Evolutionary conservation across 2,888 invertebrate species (phyloP), one percentile per base, ranked within the genome.

Genomic region (Eupithecia centaureata): DNA sequence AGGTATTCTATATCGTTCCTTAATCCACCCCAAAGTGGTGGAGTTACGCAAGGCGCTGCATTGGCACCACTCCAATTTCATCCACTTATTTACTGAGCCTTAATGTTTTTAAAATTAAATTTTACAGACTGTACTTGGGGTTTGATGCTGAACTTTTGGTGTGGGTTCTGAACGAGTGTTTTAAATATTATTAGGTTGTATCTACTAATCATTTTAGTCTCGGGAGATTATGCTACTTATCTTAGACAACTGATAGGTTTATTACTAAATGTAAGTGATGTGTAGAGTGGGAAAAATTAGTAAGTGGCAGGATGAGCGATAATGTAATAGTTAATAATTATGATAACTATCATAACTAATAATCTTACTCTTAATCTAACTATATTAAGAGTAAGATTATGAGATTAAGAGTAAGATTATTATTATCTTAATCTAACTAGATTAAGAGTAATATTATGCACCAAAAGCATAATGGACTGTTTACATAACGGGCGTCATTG

Each of bases 1-100:
- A 47, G 18, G 47, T 22, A 82, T 82, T 79, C 82, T 82, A 79
- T 82, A 61, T 42, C 67, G 67, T 69, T 75, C 59, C 64, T 51
- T 66, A 63, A 66, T 70, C 69, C 63, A 51, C n/a, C 63, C 60
- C 56, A 65, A 62, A 65, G 60, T 63, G 63, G 68, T 30, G 59
- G 60, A 56, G 63, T 63, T 63, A 63, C 57, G 35, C 63, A 22
- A 52, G 56, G 56, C 56, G 56, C 32, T 42, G 60, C 57, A 42
- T 62, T 69, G 69, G 69, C 69, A 57, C 51, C 25, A 27, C 30
- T 27, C 69, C 69, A 70, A 70, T 52, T 18, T 42, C 4, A 59
- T n/a, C 30, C 63, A 32, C 57, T 67, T 58, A 63, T 58, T 57
- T 47, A 30, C 22, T 18, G 30, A 13, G 52, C 42, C 35, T 38